phyloP scores from a whole-genome alignment of 2,888 invertebrate species.

The Bibio marci region DNA sequence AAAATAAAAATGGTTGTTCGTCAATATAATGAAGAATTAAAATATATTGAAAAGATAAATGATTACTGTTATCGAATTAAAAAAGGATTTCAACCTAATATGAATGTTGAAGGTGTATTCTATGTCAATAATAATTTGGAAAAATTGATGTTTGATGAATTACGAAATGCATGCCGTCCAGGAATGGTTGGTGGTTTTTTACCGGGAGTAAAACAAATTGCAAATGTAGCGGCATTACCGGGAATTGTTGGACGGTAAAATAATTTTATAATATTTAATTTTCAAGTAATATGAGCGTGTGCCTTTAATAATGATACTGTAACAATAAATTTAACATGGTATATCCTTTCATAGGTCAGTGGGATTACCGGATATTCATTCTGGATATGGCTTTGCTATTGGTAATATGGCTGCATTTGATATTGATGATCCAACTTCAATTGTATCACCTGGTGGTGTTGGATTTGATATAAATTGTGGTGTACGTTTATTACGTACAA shows the following conservation, averaged over 20 bases:
- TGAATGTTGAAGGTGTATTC: slow-evolving; percentile 97
- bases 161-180: slow-evolving; percentile 76
- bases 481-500: slow-evolving; percentile 85
- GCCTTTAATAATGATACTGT: background rate
- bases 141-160: slow-evolving; percentile 91
- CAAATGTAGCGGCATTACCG: slow-evolving; percentile 95
- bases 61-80: slow-evolving; percentile 84
- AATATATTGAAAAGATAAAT: slow-evolving; percentile 79
- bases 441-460: slow-evolving; percentile 96
- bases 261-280: background rate
- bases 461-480: slow-evolving; percentile 99
- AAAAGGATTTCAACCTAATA: slow-evolving; percentile 97
- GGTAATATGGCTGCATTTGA: slow-evolving; percentile 99
- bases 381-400: slow-evolving; percentile 99
- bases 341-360: no score
- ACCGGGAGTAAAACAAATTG: slow-evolving; percentile 97
- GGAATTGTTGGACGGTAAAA: slow-evolving; percentile 73
- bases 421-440: slow-evolving; percentile 73
- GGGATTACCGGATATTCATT: slow-evolving; percentile 92
- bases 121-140: slow-evolving; percentile 88
- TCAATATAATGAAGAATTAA: slow-evolving; percentile 80
- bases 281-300: background rate
- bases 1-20: slow-evolving; percentile 64
- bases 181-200: slow-evolving; percentile 90
- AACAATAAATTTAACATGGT: no score